Conservation (phyloP, 2,888 invertebrate species). For the Ernsta delagoae region DNA sequence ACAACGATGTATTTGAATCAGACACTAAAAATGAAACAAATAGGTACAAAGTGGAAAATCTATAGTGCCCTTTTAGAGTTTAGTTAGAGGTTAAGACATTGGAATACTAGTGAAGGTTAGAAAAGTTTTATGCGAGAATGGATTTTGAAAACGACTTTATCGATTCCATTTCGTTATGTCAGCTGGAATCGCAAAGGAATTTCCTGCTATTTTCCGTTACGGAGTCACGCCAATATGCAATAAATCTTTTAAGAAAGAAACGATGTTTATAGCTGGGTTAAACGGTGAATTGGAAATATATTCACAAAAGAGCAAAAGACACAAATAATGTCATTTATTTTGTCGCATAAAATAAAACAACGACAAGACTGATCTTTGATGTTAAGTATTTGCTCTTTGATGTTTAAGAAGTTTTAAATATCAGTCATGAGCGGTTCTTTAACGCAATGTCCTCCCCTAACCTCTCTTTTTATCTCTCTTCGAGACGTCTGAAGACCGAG, state of each 20-base stretch:
- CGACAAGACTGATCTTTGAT: not conserved
- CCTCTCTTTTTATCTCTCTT: constrained; percentile 9
- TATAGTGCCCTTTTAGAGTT: not conserved
- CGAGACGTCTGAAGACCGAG: not conserved
- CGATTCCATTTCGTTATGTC: constrained; percentile 45
- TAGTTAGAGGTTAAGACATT: not conserved
- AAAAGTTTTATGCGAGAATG: constrained; percentile 6
- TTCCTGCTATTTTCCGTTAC: constrained; percentile 47
- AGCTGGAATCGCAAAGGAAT: constrained; percentile 49
- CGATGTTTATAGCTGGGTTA: constrained; percentile 50
- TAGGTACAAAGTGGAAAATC: not conserved
- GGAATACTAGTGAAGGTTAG: not conserved
- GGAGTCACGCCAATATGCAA: constrained; percentile 45
- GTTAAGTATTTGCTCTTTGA: not conserved
- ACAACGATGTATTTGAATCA: too few relatives aligned
- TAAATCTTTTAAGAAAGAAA: constrained; percentile 45
- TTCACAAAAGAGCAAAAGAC: constrained; percentile 31
- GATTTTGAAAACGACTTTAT: constrained; percentile 39
- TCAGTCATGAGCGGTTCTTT: constrained; percentile 1
- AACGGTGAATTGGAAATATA: constrained; percentile 45
- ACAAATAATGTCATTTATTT: constrained; percentile 16
- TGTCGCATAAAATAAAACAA: constrained; percentile 13
- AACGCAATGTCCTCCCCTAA: constrained; percentile 1
- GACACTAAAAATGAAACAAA: not conserved
- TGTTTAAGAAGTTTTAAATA: constrained; percentile 5